Base-by-base conservation (phyloP, 2,888 invertebrate species). In the Drosophila phalerata region DNA sequence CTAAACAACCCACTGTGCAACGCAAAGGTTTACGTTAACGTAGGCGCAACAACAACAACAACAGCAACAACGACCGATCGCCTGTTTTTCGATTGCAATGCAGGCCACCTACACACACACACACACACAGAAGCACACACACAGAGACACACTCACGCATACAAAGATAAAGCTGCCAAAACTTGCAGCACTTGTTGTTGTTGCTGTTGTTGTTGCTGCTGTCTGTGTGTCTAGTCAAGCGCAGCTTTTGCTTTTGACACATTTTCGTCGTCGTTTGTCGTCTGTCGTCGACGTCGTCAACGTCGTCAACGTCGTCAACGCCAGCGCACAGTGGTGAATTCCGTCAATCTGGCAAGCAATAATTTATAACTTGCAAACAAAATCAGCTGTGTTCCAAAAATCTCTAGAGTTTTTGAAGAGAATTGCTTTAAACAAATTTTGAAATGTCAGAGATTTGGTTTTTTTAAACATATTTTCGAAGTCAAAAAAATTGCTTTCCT, bases 201-300 rank as follows among this genome's bases (percentile, higher is more conserved):
- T 15, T 38, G 38, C 15, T 37, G 43, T 8, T 63, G 34, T 13
- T 34, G 13, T 34, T 34, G 28, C 45, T 28, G 47, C 45, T 28
- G 47, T 30, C 34, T 52, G 65, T 51, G 52, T 42, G 52, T 42
- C 48, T 52, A 65, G 61, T 70, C 57, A 81, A 78, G 87, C 82
- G 69, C 67, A 75, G 87, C 85, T 84, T 85, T 82, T 82, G 81
- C 87, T 82, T 82, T 85, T 87, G 88, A 82, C 82, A 87, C 81
- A 82, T 79, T 73, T 83, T 70, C 63, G 68, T 72, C 55, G 68
- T 40, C 53, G 34, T 15, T 45, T 38, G 57, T 30, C 47, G 74
- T 66, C 38, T 43, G 69, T 47, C 63, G 64, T 32, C 37, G 47
- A 11, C 28, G 32, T 48, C 28, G 32, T 48, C 38, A 17, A 15